These are phyloP conservation scores for Willowsia nigromaculata DNA, from an alignment of 2,888 invertebrate species.

Conservation along the genomic window DNA sequence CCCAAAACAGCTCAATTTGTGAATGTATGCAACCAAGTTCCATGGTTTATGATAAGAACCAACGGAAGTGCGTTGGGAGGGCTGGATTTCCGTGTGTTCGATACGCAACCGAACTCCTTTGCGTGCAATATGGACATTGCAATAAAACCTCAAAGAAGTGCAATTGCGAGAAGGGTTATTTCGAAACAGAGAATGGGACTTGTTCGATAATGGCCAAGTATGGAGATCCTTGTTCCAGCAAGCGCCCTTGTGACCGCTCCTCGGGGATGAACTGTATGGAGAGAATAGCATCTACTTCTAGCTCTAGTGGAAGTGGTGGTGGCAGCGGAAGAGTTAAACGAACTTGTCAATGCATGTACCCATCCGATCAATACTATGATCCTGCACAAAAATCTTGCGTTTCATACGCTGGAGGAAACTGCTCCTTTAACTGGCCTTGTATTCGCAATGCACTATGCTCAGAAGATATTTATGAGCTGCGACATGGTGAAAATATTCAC, in stretches of 20 bases:
- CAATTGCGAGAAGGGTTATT: slow-evolving; percentile 67
- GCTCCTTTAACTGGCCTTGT: slow-evolving; percentile 67
- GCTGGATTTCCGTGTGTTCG: slow-evolving; percentile 57
- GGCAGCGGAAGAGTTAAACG: not conserved
- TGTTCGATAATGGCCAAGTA: slow-evolving; percentile 70
- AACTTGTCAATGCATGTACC: slow-evolving; percentile 71
- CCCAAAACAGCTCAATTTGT: slow-evolving; percentile 63
- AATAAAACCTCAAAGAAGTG: slow-evolving; percentile 45
- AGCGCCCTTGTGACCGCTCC: slow-evolving; percentile 64
- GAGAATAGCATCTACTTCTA: not conserved
- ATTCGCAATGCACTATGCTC: slow-evolving; percentile 69
- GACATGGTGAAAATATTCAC: slow-evolving; percentile 69
- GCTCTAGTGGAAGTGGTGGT: not conserved
- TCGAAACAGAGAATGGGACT: slow-evolving; percentile 71
- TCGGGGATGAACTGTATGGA: slow-evolving; percentile 65
- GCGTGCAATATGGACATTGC: slow-evolving; percentile 62
- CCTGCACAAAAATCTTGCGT: slow-evolving; percentile 58
- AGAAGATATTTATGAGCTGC: slow-evolving; percentile 71
- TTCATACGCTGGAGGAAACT: slow-evolving; percentile 70
- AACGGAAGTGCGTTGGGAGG: slow-evolving; percentile 56
- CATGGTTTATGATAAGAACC: slow-evolving; percentile 62
- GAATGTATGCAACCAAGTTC: slow-evolving; percentile 69
- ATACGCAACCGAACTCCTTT: slow-evolving; percentile 53
- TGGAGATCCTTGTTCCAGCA: slow-evolving; percentile 67
- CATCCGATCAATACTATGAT: slow-evolving; percentile 65